phyloP scores from a whole-genome alignment of 2,113 vertebrate species.

The Eublepharis macularius region DNA sequence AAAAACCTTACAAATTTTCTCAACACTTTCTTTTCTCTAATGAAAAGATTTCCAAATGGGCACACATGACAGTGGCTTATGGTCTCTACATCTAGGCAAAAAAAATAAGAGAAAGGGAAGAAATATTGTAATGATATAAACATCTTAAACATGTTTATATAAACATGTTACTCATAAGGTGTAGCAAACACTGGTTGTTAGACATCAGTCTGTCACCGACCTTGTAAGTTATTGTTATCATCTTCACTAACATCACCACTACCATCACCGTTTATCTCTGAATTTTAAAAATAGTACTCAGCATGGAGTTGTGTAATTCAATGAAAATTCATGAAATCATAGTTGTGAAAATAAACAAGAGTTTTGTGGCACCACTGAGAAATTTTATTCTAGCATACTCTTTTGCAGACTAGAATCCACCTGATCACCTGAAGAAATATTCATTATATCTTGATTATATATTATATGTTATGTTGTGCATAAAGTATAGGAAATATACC shows the following conservation, averaged over 20 bases:
- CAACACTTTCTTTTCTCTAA: slow-evolving; percentile 53
- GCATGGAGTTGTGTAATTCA: background rate
- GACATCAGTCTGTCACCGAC: background rate
- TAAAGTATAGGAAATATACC: too few relatives aligned
- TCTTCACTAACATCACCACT: too few relatives aligned
- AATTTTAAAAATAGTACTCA: too few relatives aligned
- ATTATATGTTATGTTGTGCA: too few relatives aligned
- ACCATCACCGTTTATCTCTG: too few relatives aligned
- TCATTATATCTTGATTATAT: too few relatives aligned
- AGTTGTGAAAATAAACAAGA: background rate
- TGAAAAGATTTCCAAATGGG: slow-evolving; percentile 64
- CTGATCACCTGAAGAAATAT: too few relatives aligned
- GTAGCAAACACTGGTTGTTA: background rate
- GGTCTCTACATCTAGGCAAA: slow-evolving; percentile 45
- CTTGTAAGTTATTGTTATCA: too few relatives aligned
- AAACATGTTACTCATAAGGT: background rate
- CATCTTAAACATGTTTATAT: background rate
- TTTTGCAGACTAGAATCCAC: too few relatives aligned
- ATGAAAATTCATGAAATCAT: background rate
- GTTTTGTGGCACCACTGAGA: background rate
- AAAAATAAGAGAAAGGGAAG: slow-evolving; percentile 24
- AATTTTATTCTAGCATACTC: too few relatives aligned
- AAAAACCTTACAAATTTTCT: slow-evolving; percentile 73
- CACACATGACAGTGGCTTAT: slow-evolving; percentile 57
- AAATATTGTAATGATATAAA: slow-evolving; percentile 19